Base-by-base conservation (phyloP, 1,140 invertebrate genomes). In the Brevipalpus yothersi region DNA sequence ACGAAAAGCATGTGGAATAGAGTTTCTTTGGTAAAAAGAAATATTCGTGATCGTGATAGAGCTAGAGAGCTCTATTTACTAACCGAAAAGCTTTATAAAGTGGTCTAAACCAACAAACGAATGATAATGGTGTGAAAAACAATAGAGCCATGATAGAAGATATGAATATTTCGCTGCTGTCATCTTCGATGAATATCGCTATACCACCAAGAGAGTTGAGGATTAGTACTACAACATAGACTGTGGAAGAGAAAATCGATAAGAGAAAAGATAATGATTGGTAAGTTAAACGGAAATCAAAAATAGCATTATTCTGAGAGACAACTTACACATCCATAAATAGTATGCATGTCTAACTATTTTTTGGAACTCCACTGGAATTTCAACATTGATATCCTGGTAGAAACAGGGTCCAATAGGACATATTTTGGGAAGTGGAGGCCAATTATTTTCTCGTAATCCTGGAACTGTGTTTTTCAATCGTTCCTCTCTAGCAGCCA, bases 341-440 rank as follows among this genome's bases (percentile, higher is more conserved):
- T 95, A 91, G 72, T 96, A 98, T 53, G 94, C 75, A 68, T 88
- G 80, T 65, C 86, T 81, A 42, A 98, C 92, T 64, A 94, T 81
- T 69, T 84, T 84, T 72, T 97, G 92, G 73, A 98, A 98, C 71
- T 97, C 89, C 55, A 88, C 73, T 19, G 92, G 90, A 72, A 99
- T 98, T 71, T 99, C 95, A n/a, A 97, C 84, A 72, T 90, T 87
- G 64, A 99, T 96, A 72, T 98, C 94, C 76, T 97, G 93, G 74
- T 97, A 97, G 72, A 98, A 98, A 72, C 94, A 99, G 1, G 94
- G 93, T 68, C 94, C 86, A 56, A 95, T 78, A 45, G 75, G 76
- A 67, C 87, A 91, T 65, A 82, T 91, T 64, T 82, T 82, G 41
- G 94, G 93, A 59, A 99, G 70, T 13, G 94, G 94, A 4, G 94